A percentile compares a stretch with the other conserved stretches of the same genome.
phyloP scores from a whole-genome alignment of 2,888 invertebrate genomes.

The Lobophora halterata region DNA sequence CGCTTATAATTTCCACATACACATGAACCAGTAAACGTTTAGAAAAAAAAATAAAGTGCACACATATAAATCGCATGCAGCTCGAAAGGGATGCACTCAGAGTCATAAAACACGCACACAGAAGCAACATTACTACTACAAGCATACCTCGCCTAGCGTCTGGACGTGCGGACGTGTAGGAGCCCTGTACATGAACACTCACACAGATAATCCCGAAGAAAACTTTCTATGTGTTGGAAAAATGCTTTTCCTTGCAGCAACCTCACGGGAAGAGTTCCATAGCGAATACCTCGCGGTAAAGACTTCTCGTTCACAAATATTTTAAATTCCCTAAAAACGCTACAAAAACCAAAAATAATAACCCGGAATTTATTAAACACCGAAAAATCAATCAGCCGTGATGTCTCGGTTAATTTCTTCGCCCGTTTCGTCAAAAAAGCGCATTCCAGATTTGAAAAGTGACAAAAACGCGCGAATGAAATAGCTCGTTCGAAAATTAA shows the following conservation, averaged over 20 bases:
- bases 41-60: constrained; percentile 76
- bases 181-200: constrained; percentile 45
- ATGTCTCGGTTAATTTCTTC: constrained; percentile 48
- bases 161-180: constrained; percentile 54
- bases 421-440: constrained; percentile 62
- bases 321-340: constrained; percentile 40
- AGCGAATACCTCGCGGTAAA: constrained; percentile 82
- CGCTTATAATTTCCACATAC: constrained; percentile 57
- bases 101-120: constrained; percentile 77
- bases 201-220: constrained; percentile 66
- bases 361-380: constrained; percentile 37
- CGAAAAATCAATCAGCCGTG: constrained; percentile 60
- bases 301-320: constrained; percentile 69
- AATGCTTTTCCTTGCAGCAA: constrained; percentile 81
- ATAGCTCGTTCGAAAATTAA: constrained; percentile 24
- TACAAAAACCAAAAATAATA: constrained; percentile 38
- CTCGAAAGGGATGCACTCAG: constrained; percentile 80
- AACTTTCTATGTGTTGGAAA: constrained; percentile 75
- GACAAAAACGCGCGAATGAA: constrained; percentile 38
- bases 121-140: constrained; percentile 39
- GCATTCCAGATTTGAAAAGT: constrained; percentile 52
- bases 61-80: constrained; percentile 79
- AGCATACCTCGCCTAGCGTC: constrained; percentile 44
- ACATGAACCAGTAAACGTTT: constrained; percentile 54
- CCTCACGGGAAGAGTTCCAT: constrained; percentile 80